Base-by-base conservation (phyloP, 2,888 invertebrate species). In the Noctua fimbriata region DNA sequence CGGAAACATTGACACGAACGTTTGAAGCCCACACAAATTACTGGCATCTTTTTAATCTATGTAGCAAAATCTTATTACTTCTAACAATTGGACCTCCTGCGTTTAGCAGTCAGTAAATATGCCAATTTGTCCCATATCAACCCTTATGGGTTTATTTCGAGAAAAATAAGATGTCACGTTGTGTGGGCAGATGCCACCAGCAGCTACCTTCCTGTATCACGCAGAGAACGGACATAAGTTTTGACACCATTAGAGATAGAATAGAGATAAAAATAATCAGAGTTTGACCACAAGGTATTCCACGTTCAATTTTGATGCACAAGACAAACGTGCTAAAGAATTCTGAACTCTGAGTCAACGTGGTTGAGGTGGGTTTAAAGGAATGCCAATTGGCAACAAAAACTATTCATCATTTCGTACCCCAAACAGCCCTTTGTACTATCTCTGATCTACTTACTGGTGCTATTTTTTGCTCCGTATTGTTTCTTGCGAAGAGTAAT, bases 201-300 rank as follows among this genome's bases (percentile, higher is more conserved):
- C 93, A 87, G 93, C 90, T 91, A 95, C 94, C 96, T 96, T 96
- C 96, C 96, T 96, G 96, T 95, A 90, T 93, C 97, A 96, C 94
- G 95, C 95, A 92, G 96, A 86, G 96, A 89, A 88, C 94, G 95
- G 95, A 97, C 96, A 97, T 93, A 93, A 89, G 94, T 95, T 96
- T 96, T 97, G 96, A 96, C 96, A 94, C 96, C 93, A 94, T 96
- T 94, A 93, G 81, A 94, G 96, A 96, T 96, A 94, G 89, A 86
- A 87, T 73, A 79, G 72, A 94, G 95, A 96, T 96, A 96, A 96
- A 93, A 93, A 94, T 95, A 96, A 96, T 96, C 96, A 95, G 90
- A 87, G 90, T 91, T 94, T 95, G 96, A 96, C 96, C 96, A 94
- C 94, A 94, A 92, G 88, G 84, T 87, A 88, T 87, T 88, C 88